Evolutionary conservation across 2,888 invertebrate species (phyloP).

Genomic region (Nezara viridula): DNA sequence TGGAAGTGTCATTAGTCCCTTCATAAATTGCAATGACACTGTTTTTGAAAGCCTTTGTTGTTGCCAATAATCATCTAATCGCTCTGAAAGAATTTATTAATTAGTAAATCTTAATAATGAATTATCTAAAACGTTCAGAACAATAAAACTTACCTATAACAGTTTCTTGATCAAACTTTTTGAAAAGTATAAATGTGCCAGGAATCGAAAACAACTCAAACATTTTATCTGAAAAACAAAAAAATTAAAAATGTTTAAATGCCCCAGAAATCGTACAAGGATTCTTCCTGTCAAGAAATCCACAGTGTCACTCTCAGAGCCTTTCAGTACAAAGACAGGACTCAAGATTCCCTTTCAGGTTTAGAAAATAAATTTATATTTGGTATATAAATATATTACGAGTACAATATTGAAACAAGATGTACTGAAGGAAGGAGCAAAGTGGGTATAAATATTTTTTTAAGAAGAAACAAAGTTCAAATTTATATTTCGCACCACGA

Average conservation of each 20-base stretch:
- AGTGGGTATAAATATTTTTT: no score
- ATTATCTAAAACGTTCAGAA: neutral
- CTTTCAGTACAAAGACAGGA: no score
- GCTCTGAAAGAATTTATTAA: conserved; percentile 66
- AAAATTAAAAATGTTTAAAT: neutral
- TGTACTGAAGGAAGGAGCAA: no score
- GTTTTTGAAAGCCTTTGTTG: neutral
- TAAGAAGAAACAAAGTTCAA: no score
- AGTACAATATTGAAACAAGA: no score
- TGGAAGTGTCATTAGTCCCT: neutral
- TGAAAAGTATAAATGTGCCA: neutral
- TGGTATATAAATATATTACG: no score
- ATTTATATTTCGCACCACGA: no score
- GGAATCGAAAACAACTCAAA: conserved; percentile 71
- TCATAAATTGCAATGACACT: neutral
- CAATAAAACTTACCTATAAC: neutral
- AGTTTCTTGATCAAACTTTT: conserved; percentile 2
- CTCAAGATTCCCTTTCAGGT: no score
- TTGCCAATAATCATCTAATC: conserved; percentile 77
- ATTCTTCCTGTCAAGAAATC: no score
- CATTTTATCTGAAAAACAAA: neutral
- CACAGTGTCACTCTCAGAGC: no score
- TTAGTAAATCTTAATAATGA: conserved; percentile 26
- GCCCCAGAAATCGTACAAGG: no score
- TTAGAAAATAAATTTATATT: no score